Base-by-base conservation (phyloP, 2,797 vertebrate species). In the Spondyliosoma cantharus region DNA sequence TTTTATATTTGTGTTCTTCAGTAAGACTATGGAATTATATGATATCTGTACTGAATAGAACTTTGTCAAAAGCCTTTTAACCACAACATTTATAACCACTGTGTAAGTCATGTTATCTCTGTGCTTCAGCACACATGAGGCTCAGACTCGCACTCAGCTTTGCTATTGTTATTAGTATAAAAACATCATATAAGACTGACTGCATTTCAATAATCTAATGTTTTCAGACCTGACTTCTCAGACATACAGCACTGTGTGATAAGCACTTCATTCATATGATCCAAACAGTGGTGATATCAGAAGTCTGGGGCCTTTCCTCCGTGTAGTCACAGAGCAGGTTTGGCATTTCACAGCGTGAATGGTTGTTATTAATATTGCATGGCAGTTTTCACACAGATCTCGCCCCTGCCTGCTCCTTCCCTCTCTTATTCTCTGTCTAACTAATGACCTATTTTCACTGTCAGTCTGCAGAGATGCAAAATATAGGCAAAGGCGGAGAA, bases 361-460 rank as follows among this genome's bases (percentile, higher is more conserved):
- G 70, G 63, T 69, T 82, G 78, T 91, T 81, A 90, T 94, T 85
- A 93, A 94, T 94, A 92, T 91, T 94, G 90, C 84, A 95, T 81
- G 59, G 54, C 17, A 71, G 68, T 90, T 91, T 92, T 89, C 88
- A 84, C 87, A 90, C 77, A 81, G 89, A 90, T 85, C 88, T 90
- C 82, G 25, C 85, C 86, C 76, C 92, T 82, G 82, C 78, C 87
- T 80, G 76, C 80, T 84, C 83, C 80, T 82, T 84, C 81, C 71
- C 77, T 86, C 82, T 81, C 89, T 77, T 85, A 67, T 83, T 91
- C 88, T 78, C 81, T 48, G 42, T 91, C 82, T 93, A 87, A 87
- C 91, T 95, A 95, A 94, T 94, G 93, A 94, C 92, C 94, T 91
- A 92, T 93, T 94, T 95, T 94, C 88, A 82, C 88, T 84, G 82